Evolutionary conservation across 1,140 invertebrate genomes (phyloP), one percentile per base, ranked within the genome.

Genomic region (Chionoecetes opilio): DNA sequence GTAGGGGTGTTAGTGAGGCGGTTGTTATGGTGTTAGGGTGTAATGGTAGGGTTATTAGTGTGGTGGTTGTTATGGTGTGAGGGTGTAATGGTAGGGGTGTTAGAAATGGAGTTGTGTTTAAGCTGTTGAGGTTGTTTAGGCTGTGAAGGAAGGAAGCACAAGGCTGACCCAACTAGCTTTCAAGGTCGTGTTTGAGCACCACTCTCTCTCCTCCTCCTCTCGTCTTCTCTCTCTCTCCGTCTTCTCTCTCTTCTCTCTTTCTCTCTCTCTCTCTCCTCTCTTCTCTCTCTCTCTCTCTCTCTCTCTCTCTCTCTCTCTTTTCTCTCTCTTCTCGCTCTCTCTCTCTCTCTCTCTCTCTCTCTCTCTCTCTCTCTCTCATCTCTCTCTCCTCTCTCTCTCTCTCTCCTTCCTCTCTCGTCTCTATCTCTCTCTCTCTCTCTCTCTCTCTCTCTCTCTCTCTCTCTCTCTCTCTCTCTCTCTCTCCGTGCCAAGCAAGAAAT

Each of bases 391-490:
- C 17, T 26, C 21, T 26, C 53, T 63, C 53, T 63, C 53, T 63
- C 21, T 63, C 53, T 21, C 53, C 17, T 21, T 63, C 53, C 26
- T 21, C 26, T 21, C 26, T 21, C 38, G 17, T 89, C 87, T 89
- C 35, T 89, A 14, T 89, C 35, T 89, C 35, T 89, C 87, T 38
- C 35, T 89, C 35, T 89, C 35, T 89, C 35, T 89, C 35, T 89
- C 34, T 38, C 87, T 89, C 34, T 89, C 35, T 89, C 35, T 89
- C 87, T 89, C 86, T 35, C 34, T 37, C 31, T 88, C 31, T 88
- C 34, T 21, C 34, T 88, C 86, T 88, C 86, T 88, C 86, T 88
- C 86, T 32, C 32, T 87, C 32, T 3, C 32, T 87, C 86, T 6
- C 41, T 63, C 17, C 38, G 21, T 88, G 35, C 41, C 86, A 75